Percentiles rank a stretch among this genome's conserved stretches.
These are phyloP conservation scores for Notocelia uddmanniana DNA, from an alignment of 2,888 invertebrate species.

Conservation along the genomic window DNA sequence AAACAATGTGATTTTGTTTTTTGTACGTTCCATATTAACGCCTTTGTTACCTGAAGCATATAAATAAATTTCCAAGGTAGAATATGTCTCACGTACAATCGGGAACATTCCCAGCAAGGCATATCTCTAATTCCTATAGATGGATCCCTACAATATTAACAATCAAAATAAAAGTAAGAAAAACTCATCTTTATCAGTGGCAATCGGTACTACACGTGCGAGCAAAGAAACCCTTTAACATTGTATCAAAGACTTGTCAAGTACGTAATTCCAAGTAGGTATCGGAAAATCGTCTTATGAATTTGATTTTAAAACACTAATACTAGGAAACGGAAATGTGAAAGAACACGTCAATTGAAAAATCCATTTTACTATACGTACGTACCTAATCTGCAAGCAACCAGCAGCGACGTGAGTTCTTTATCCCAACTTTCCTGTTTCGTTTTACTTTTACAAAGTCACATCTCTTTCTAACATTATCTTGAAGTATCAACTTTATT, in stretches of 20 bases:
- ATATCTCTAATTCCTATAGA: too few relatives aligned
- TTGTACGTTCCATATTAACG: too few relatives aligned
- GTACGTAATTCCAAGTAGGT: background rate
- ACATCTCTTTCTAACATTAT: background rate
- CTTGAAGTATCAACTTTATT: background rate
- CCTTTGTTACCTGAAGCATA: too few relatives aligned
- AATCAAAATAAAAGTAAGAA: too few relatives aligned
- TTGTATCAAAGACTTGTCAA: background rate
- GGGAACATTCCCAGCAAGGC: too few relatives aligned
- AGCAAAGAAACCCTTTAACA: background rate
- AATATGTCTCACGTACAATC: too few relatives aligned
- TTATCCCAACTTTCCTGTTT: constrained; percentile 18
- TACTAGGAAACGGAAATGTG: constrained; percentile 12
- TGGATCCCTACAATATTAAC: too few relatives aligned
- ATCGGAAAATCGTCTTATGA: background rate
- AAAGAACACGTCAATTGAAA: constrained; percentile 28
- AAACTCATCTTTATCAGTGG: too few relatives aligned
- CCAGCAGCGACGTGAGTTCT: constrained; percentile 32
- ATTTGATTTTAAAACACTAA: constrained; percentile 15
- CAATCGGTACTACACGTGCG: too few relatives aligned
- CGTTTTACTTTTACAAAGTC: background rate
- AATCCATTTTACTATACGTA: constrained; percentile 20
- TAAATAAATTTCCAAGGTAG: too few relatives aligned
- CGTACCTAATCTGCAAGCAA: constrained; percentile 18
- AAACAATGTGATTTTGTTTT: too few relatives aligned